Evolutionary conservation across 2,888 invertebrate species (phyloP).

Genomic region (Cyaniris semiargus): DNA sequence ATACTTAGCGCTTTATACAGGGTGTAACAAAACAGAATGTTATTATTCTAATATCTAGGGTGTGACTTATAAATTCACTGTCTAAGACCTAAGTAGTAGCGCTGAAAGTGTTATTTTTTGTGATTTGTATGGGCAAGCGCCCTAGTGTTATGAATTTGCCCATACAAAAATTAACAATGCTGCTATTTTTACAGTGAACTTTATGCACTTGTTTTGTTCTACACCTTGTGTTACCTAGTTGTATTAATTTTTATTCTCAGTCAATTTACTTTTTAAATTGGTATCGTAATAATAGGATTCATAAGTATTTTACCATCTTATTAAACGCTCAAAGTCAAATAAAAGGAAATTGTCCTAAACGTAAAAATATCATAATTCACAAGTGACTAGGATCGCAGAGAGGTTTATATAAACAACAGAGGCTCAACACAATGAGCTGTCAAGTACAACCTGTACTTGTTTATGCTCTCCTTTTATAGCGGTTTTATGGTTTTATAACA

Average conservation of each 20-base stretch:
- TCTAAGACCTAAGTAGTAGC: too few relatives aligned
- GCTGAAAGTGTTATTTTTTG: too few relatives aligned
- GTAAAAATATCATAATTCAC: constrained; percentile 14
- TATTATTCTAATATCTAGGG: too few relatives aligned
- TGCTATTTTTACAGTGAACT: too few relatives aligned
- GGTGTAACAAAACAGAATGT: too few relatives aligned
- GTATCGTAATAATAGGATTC: neutral
- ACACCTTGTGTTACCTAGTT: neutral
- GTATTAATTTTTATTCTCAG: neutral
- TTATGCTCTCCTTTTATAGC: neutral
- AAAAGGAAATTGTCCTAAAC: neutral
- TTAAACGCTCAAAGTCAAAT: neutral
- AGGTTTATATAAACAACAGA: constrained; percentile 27
- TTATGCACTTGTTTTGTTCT: neutral
- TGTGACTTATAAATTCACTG: too few relatives aligned
- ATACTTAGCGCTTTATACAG: neutral
- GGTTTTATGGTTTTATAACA: constrained; percentile 11
- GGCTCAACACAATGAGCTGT: constrained; percentile 28
- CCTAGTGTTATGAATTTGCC: too few relatives aligned
- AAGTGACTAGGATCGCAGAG: constrained; percentile 28
- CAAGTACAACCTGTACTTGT: constrained; percentile 26
- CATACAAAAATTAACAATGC: too few relatives aligned
- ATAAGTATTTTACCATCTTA: neutral
- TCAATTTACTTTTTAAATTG: neutral
- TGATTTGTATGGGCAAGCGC: too few relatives aligned